Evolutionary conservation across 2,888 invertebrate genomes (phyloP).

Genomic region (Lasius platythorax): DNA sequence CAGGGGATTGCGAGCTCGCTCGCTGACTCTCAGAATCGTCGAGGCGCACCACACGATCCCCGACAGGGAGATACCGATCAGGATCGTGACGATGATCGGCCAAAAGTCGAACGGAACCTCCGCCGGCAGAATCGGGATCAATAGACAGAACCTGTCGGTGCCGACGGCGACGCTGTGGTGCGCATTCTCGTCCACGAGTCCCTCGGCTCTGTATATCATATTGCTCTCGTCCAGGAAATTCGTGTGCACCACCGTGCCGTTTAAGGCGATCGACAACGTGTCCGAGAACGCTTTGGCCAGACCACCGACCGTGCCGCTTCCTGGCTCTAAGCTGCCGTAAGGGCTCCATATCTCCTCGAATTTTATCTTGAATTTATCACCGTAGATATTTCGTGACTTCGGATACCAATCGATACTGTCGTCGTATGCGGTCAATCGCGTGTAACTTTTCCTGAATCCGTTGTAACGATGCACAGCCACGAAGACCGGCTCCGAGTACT

Average conservation of each 20-base stretch:
- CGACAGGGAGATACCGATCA: not conserved
- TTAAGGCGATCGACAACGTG: not conserved
- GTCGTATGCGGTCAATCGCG: not conserved
- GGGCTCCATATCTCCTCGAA: not conserved
- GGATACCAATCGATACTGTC: not conserved
- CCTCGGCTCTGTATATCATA: slow-evolving; percentile 9
- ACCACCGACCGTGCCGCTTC: not conserved
- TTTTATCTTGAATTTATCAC: not conserved
- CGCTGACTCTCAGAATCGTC: not conserved
- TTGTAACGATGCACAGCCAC: slow-evolving; percentile 20
- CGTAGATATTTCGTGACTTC: slow-evolving; percentile 3
- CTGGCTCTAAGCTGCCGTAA: slow-evolving; percentile 9
- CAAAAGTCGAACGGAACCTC: not conserved
- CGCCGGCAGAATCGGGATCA: not conserved
- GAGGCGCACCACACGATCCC: slow-evolving; percentile 14
- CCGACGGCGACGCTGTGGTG: slow-evolving; percentile 14
- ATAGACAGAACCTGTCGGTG: slow-evolving; percentile 4
- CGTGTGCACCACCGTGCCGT: slow-evolving; percentile 11
- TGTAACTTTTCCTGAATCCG: slow-evolving; percentile 1
- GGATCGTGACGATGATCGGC: slow-evolving; percentile 1
- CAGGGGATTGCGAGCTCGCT: slow-evolving; percentile 4
- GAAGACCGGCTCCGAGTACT: not conserved
- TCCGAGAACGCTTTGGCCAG: slow-evolving; percentile 17
- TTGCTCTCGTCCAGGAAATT: not conserved
- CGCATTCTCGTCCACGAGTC: not conserved